Conservation (phyloP, 2,888 invertebrate species). For the Polylopha cassiicola region DNA sequence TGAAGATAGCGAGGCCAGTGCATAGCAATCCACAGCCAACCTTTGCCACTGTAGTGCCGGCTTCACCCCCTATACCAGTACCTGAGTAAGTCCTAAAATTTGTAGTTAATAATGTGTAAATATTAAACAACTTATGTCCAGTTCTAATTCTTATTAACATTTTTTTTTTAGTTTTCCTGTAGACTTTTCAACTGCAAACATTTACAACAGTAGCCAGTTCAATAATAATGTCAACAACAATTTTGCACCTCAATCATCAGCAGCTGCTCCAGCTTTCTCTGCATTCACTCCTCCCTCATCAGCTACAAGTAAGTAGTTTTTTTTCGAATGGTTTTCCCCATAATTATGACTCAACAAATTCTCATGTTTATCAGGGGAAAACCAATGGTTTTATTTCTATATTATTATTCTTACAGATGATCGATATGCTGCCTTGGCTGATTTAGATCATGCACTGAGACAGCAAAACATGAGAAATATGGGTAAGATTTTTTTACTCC, state of each 20-base stretch:
- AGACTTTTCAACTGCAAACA: slow-evolving; percentile 84
- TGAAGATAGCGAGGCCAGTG: slow-evolving; percentile 54
- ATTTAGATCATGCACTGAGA: slow-evolving; percentile 88
- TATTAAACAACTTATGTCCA: slow-evolving; percentile 1
- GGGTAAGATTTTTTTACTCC: slow-evolving; percentile 42
- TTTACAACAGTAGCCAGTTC: slow-evolving; percentile 80
- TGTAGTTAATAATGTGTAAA: slow-evolving; percentile 2
- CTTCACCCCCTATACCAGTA: slow-evolving; percentile 38
- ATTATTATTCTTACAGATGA: slow-evolving; percentile 79
- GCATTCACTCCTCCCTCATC: slow-evolving; percentile 45
- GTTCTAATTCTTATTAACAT: slow-evolving; percentile 10
- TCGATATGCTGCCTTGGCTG: slow-evolving; percentile 96
- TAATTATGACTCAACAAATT: no score
- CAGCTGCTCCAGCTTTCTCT: slow-evolving; percentile 55
- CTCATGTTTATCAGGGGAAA: no score
- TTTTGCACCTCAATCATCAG: slow-evolving; percentile 56
- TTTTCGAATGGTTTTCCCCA: no score
- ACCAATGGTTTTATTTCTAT: neutral
- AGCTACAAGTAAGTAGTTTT: slow-evolving; percentile 50
- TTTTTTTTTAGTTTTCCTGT: slow-evolving; percentile 78
- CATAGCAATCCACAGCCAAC: slow-evolving; percentile 50
- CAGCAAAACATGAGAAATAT: slow-evolving; percentile 72
- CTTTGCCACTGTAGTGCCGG: slow-evolving; percentile 33
- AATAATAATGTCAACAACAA: slow-evolving; percentile 61
- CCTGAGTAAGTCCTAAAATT: slow-evolving; percentile 57